phyloP scores from a whole-genome alignment of 2,797 vertebrate genomes.

The Ambastaia sidthimunki region DNA sequence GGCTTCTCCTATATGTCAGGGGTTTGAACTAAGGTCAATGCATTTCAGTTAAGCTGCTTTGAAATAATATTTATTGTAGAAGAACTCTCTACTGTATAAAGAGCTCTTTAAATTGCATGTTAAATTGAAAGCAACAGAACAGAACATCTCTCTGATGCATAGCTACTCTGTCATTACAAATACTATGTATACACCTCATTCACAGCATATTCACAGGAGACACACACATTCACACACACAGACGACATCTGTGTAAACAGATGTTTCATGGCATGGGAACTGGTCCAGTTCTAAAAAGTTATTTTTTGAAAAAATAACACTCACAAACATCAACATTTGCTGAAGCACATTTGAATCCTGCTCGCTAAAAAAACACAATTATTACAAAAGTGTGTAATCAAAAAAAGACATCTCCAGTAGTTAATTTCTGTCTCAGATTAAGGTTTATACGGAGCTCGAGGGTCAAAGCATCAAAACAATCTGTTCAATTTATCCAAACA shows the following conservation, averaged over 20 bases:
- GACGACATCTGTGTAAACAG: slow-evolving; percentile 49
- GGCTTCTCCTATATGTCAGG: background rate
- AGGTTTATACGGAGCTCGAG: background rate
- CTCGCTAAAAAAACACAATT: slow-evolving; percentile 18
- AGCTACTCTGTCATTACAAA: slow-evolving; percentile 12
- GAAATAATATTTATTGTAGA: too few species aligned
- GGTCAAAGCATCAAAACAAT: background rate
- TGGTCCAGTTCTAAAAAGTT: slow-evolving; percentile 47
- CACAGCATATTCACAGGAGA: slow-evolving; percentile 1
- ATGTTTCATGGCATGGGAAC: slow-evolving; percentile 46
- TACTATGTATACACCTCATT: slow-evolving; percentile 7
- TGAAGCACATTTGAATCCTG: slow-evolving; percentile 42
- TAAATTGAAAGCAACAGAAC: background rate
- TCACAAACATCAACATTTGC: slow-evolving; percentile 35
- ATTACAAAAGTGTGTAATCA: slow-evolving; percentile 11
- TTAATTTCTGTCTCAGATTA: background rate
- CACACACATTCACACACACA: slow-evolving; percentile 14
- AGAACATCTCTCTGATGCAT: slow-evolving; percentile 3
- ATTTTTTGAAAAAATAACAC: slow-evolving; percentile 13
- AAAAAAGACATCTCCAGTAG: background rate
- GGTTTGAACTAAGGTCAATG: too few species aligned
- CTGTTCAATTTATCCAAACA: background rate
- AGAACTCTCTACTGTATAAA: too few species aligned
- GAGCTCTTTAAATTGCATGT: background rate
- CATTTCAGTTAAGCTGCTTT: too few species aligned